A percentile compares a stretch with the other conserved stretches of the same genome.
These are phyloP conservation scores for Lobophora halterata DNA, from an alignment of 2,888 invertebrate genomes.

Conservation along the genomic window DNA sequence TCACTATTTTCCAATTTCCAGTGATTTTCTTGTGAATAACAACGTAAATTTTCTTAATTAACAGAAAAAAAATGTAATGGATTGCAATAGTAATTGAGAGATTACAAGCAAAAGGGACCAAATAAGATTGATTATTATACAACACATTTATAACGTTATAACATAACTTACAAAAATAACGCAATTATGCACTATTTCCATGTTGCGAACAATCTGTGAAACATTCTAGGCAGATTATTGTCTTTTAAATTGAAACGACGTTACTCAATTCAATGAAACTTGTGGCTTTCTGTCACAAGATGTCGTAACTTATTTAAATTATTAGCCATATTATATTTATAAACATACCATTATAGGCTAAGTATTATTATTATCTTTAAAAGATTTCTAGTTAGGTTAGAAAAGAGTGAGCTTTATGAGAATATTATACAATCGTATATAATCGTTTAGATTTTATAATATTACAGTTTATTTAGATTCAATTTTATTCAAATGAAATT, in stretches of 20 bases:
- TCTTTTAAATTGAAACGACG: conserved; percentile 57
- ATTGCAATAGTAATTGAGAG: conserved; percentile 55
- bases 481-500: conserved; percentile 58
- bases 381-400: conserved; percentile 75
- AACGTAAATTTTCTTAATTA: conserved; percentile 55
- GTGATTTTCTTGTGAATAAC: conserved; percentile 59
- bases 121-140: conserved; percentile 62
- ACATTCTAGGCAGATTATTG: conserved; percentile 66
- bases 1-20: conserved; percentile 46
- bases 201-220: conserved; percentile 51
- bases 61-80: conserved; percentile 54
- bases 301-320: conserved; percentile 71
- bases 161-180: conserved; percentile 68
- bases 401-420: conserved; percentile 77
- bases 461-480: conserved; percentile 56
- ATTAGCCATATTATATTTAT: conserved; percentile 79
- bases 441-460: conserved; percentile 57
- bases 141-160: conserved; percentile 55
- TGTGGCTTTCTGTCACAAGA: conserved; percentile 52
- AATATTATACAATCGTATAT: conserved; percentile 63
- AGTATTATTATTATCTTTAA: conserved; percentile 76
- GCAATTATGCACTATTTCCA: conserved; percentile 42
- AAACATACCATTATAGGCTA: conserved; percentile 79
- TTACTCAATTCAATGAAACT: conserved; percentile 40
- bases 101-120: conserved; percentile 81